Conservation (phyloP, 2,113 vertebrate species). For the Callorhinus ursinus region DNA sequence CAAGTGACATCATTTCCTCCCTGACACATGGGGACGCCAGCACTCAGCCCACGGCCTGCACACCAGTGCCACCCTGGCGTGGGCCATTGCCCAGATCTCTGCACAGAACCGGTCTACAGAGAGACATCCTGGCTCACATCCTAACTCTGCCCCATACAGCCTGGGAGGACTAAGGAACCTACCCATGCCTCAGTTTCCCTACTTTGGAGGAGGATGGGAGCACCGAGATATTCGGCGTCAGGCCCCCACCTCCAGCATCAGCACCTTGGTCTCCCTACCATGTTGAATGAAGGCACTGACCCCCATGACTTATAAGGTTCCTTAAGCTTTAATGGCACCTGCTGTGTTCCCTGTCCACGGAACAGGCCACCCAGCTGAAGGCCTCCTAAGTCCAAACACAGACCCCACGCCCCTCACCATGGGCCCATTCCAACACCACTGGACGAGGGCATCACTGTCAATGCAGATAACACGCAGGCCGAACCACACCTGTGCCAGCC, state of each 20-base stretch:
- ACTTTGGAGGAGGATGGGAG: accelerated
- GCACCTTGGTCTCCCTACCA: not conserved
- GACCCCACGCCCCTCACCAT: no score
- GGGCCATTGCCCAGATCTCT: not conserved
- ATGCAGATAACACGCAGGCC: not conserved
- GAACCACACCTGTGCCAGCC: not conserved
- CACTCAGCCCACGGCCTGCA: accelerated
- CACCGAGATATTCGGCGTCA: not conserved
- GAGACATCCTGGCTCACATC: not conserved
- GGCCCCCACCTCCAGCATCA: not conserved
- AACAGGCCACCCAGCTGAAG: not conserved
- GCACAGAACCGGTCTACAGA: accelerated
- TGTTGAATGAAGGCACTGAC: not conserved
- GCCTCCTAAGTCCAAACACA: no score
- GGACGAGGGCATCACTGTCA: not conserved
- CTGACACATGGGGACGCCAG: accelerated
- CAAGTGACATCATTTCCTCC: not conserved
- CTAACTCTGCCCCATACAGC: not conserved
- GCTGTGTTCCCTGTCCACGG: not conserved
- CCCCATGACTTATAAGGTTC: not conserved
- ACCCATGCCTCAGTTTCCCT: not conserved
- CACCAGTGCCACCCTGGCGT: accelerated
- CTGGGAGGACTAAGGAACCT: not conserved
- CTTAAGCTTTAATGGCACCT: no score
- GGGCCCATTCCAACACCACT: not conserved